Conservation (phyloP, 2,888 invertebrate genomes). For the Chymomyza fuscimana region DNA sequence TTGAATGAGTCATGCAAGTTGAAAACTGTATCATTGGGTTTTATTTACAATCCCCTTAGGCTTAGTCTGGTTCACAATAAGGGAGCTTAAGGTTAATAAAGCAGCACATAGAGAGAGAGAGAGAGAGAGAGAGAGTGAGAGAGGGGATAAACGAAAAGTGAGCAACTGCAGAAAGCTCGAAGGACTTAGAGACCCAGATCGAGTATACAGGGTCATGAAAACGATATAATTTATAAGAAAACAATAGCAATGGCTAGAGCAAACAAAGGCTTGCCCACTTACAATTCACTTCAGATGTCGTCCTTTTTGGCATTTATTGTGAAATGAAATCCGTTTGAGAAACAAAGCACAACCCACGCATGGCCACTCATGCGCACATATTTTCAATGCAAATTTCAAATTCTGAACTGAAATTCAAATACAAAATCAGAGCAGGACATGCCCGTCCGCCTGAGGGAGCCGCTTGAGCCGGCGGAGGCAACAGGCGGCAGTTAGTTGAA, state of each 20-base stretch:
- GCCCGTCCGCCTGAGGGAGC: not conserved
- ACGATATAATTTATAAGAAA: slow-evolving; percentile 32
- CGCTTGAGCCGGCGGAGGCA: not conserved
- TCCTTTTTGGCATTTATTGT: slow-evolving; percentile 20
- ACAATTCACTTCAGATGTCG: slow-evolving; percentile 36
- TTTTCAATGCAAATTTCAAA: slow-evolving; percentile 39
- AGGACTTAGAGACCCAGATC: not conserved
- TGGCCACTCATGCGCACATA: slow-evolving; percentile 9
- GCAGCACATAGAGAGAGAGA: not conserved
- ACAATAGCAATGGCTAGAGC: slow-evolving; percentile 41
- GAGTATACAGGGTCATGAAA: slow-evolving; percentile 5
- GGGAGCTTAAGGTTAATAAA: not conserved
- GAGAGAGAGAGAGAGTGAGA: not conserved
- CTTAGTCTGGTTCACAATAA: not conserved
- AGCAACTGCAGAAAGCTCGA: slow-evolving; percentile 18
- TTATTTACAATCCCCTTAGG: not conserved
- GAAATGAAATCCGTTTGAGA: slow-evolving; percentile 21
- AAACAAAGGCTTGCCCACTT: slow-evolving; percentile 41
- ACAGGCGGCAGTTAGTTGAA: slow-evolving; percentile 2
- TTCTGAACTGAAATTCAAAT: slow-evolving; percentile 48
- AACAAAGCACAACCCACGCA: slow-evolving; percentile 18
- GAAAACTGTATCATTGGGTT: not conserved
- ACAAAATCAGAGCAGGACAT: slow-evolving; percentile 44
- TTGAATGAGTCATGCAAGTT: not conserved
- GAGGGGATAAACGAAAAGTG: slow-evolving; percentile 19